Percentiles rank a stretch among this genome's conserved stretches.
Evolutionary conservation across 2,797 vertebrate species (phyloP).

Genomic region (Emydoidea blandingii): DNA sequence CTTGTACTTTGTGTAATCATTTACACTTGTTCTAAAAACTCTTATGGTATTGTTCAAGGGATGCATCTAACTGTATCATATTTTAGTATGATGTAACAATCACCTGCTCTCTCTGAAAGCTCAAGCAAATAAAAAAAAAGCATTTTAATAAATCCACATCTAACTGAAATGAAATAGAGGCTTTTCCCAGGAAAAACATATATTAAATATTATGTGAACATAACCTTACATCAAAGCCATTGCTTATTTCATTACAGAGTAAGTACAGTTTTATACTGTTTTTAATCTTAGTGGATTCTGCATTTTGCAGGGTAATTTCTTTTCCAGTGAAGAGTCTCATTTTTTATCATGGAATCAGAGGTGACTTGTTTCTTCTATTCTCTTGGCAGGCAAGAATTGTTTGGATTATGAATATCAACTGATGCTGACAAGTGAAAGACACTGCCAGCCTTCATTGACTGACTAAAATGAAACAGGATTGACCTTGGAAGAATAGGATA

Average conservation of each 20-base stretch:
- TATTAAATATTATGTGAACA: not conserved
- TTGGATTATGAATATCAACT: slow-evolving; percentile 77
- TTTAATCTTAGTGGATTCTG: not conserved
- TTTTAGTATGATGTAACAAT: not conserved
- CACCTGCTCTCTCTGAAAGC: not conserved
- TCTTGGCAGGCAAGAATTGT: slow-evolving; percentile 70
- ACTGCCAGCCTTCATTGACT: slow-evolving; percentile 28
- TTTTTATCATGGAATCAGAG: slow-evolving; percentile 67
- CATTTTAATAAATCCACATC: not conserved
- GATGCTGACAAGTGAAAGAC: slow-evolving; percentile 76
- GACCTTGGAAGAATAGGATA: slow-evolving; percentile 68
- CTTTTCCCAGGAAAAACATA: not conserved
- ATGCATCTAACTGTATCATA: not conserved
- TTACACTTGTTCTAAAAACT: not conserved
- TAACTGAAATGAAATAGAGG: not conserved
- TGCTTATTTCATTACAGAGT: not conserved
- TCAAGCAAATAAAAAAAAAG: not conserved
- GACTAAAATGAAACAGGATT: slow-evolving; percentile 62
- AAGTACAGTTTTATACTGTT: not conserved
- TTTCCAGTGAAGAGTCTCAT: not conserved
- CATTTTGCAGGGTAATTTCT: not conserved
- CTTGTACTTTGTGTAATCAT: not conserved
- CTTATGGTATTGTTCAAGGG: not conserved
- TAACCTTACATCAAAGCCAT: not conserved
- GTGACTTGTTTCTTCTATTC: slow-evolving; percentile 46